Evolutionary conservation across 2,113 vertebrate genomes (phyloP).

Genomic region (Bagarius yarrelli): DNA sequence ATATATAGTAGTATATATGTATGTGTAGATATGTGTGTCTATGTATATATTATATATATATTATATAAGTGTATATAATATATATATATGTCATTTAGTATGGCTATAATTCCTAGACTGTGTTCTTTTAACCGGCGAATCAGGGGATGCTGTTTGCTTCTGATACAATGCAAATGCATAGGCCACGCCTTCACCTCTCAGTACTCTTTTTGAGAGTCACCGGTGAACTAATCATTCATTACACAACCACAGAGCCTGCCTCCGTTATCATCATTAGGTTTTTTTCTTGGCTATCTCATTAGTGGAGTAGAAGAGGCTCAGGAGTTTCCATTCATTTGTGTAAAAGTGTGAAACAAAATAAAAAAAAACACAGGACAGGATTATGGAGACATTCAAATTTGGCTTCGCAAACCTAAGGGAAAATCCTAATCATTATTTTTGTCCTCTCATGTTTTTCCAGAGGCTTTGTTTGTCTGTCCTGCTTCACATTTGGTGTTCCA

Average conservation of each 20-base stretch:
- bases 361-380: slow-evolving; percentile 14
- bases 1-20: too few species aligned
- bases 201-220: slow-evolving; percentile 58
- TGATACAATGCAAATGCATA: slow-evolving; percentile 61
- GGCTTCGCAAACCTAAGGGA: slow-evolving; percentile 56
- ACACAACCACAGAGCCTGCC: slow-evolving; percentile 42
- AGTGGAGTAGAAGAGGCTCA: slow-evolving; percentile 36
- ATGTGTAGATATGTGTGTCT: too few species aligned
- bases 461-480: neutral
- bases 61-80: too few species aligned
- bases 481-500: neutral
- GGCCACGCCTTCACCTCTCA: slow-evolving; percentile 43
- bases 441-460: neutral
- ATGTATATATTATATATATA: too few species aligned
- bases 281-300: slow-evolving; percentile 54
- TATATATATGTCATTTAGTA: too few species aligned
- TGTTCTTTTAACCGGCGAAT: slow-evolving; percentile 23
- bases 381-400: slow-evolving; percentile 41
- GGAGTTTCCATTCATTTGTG: slow-evolving; percentile 14
- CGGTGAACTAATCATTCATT: slow-evolving; percentile 69
- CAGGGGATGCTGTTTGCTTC: slow-evolving; percentile 28
- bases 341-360: slow-evolving; percentile 13
- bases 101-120: neutral
- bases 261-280: slow-evolving; percentile 24
- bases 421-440: neutral